A percentile compares a stretch with the other conserved stretches of the same genome.
Evolutionary conservation across 2,797 vertebrate genomes (phyloP).

Genomic region (Melanogrammus aeglefinus): DNA sequence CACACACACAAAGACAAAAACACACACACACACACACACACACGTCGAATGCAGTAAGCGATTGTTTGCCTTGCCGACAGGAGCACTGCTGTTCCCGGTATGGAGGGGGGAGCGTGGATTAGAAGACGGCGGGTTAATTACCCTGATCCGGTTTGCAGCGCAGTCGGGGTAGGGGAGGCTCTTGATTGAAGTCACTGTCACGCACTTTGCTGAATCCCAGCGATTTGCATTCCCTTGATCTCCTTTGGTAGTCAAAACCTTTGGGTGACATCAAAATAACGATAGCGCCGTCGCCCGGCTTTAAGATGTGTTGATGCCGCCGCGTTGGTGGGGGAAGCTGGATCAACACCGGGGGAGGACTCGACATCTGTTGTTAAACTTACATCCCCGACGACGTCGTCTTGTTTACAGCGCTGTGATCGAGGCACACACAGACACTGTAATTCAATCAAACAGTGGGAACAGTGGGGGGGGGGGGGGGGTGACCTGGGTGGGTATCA

Average conservation of each 20-base stretch:
- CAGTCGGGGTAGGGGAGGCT: slow-evolving; percentile 27
- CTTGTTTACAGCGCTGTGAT: not conserved
- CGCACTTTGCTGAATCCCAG: slow-evolving; percentile 18
- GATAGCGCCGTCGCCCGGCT: not conserved
- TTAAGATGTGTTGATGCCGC: not conserved
- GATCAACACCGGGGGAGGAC: not conserved
- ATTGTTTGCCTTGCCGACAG: not conserved
- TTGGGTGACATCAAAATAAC: slow-evolving; percentile 33
- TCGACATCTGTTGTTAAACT: not conserved
- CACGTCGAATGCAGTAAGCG: not conserved
- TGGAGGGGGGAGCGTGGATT: slow-evolving; percentile 27
- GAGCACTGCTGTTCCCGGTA: not conserved
- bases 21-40: not conserved
- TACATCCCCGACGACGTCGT: not conserved
- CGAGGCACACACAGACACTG: not conserved
- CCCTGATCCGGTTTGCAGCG: slow-evolving; percentile 24
- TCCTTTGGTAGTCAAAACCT: slow-evolving; percentile 23
- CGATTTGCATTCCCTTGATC: slow-evolving; percentile 42
- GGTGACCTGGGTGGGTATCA: not conserved
- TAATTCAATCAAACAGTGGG: not conserved
- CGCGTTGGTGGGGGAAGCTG: not conserved
- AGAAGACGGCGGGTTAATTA: slow-evolving; percentile 40
- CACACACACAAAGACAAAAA: not conserved
- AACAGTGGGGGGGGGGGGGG: not conserved
- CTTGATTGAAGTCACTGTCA: slow-evolving; percentile 38